These are phyloP conservation scores for Trichonephila clavata DNA, from an alignment of 1,140 invertebrate genomes.

Conservation along the genomic window DNA sequence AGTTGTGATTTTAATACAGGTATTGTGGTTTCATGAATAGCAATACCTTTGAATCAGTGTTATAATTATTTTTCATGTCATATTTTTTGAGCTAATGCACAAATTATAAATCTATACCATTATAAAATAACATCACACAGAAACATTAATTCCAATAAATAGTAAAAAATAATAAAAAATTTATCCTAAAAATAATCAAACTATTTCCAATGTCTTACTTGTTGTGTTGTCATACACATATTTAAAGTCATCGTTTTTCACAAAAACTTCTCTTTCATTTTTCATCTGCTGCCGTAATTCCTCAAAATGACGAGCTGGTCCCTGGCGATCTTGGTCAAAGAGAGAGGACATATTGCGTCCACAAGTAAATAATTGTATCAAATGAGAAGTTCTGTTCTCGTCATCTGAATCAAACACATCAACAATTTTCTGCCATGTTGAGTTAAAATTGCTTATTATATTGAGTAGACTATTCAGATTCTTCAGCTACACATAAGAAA, in stretches of 20 bases:
- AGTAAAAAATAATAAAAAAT: not conserved
- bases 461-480: not conserved
- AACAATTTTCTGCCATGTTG: conserved; percentile 47
- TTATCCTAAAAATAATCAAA: not conserved
- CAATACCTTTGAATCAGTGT: too few relatives aligned
- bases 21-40: too few relatives aligned
- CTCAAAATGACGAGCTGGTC: conserved; percentile 77
- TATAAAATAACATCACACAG: too few relatives aligned
- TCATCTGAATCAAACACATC: conserved; percentile 61
- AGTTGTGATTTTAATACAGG: too few relatives aligned
- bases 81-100: too few relatives aligned
- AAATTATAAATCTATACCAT: too few relatives aligned
- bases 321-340: conserved; percentile 76
- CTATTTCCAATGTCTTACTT: conserved; percentile 67
- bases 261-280: conserved; percentile 76
- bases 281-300: conserved; percentile 78
- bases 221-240: conserved; percentile 78
- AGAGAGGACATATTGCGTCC: conserved; percentile 77
- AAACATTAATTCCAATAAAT: not conserved
- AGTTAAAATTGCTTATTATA: conserved; percentile 32
- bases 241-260: conserved; percentile 76
- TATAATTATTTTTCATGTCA: too few relatives aligned
- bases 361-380: conserved; percentile 77
- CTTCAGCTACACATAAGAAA: not conserved
- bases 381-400: conserved; percentile 75